These are phyloP conservation scores for Julus scandinavius DNA, from an alignment of 2,888 invertebrate species.

Conservation along the genomic window DNA sequence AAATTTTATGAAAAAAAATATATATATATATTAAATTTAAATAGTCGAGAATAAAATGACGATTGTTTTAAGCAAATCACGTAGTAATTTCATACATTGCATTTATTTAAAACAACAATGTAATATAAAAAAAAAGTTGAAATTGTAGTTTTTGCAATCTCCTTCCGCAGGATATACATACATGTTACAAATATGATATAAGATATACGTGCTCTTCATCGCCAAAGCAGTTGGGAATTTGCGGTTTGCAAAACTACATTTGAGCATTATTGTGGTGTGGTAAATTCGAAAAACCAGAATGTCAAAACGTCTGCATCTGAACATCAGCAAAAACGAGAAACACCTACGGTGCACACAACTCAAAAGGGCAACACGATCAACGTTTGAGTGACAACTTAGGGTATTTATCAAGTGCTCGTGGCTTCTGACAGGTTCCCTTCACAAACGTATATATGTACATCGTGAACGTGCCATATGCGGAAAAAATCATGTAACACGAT, in stretches of 20 bases:
- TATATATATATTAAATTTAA: too few relatives aligned
- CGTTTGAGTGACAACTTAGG: constrained; percentile 11
- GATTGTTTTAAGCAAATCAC: background rate
- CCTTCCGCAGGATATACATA: background rate
- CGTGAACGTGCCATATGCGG: background rate
- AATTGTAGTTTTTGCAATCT: background rate
- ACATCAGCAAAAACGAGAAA: background rate
- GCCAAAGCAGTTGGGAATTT: background rate
- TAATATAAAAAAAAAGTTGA: background rate
- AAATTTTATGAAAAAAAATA: too few relatives aligned
- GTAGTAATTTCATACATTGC: background rate
- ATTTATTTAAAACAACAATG: background rate
- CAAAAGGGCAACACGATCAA: constrained; percentile 17
- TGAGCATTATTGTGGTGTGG: background rate
- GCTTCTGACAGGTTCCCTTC: constrained; percentile 4
- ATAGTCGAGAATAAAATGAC: too few relatives aligned
- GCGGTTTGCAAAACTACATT: background rate
- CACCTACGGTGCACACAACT: background rate
- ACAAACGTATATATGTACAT: background rate
- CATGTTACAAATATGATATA: background rate
- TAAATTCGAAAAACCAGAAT: background rate
- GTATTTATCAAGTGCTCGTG: constrained; percentile 20
- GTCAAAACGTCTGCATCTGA: background rate
- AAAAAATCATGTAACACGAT: constrained; percentile 15
- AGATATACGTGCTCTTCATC: background rate